A percentile compares a stretch with the other conserved stretches of the same genome.
phyloP scores from a whole-genome alignment of 2,113 vertebrate species.

The Pogona vitticeps region DNA sequence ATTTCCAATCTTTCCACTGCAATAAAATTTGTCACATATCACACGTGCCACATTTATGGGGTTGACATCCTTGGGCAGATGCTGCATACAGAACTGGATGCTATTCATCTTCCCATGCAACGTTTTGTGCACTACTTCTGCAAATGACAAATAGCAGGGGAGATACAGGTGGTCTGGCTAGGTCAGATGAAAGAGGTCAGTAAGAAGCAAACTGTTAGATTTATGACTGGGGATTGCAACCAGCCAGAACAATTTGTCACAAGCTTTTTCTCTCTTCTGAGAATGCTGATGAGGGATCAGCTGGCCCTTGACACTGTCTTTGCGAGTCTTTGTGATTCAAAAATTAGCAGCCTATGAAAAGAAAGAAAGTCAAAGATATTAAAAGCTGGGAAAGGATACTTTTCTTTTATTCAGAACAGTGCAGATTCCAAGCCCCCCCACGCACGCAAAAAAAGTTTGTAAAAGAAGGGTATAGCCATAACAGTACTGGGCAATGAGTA shows the following conservation, averaged over 20 bases:
- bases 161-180: neutral
- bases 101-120: slow-evolving; percentile 4
- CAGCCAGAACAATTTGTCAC: neutral
- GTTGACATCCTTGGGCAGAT: neutral
- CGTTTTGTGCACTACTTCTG: accelerated
- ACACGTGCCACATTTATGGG: neutral
- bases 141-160: neutral
- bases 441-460: neutral
- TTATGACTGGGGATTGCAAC: neutral
- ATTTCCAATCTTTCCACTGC: neutral
- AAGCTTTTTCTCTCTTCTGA: neutral
- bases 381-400: neutral
- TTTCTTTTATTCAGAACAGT: neutral
- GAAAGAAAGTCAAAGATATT: too few relatives aligned
- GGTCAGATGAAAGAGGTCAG: neutral
- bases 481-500: too few relatives aligned
- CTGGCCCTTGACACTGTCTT: slow-evolving; percentile 29
- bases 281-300: neutral
- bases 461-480: neutral
- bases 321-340: neutral
- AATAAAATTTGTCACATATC: neutral
- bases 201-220: neutral
- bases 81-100: neutral
- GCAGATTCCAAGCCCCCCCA: neutral
- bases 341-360: slow-evolving; percentile 6